Percentiles rank a stretch among this genome's conserved stretches.
Evolutionary conservation across 2,797 vertebrate species (phyloP).

Genomic region (Spatula clypeata): DNA sequence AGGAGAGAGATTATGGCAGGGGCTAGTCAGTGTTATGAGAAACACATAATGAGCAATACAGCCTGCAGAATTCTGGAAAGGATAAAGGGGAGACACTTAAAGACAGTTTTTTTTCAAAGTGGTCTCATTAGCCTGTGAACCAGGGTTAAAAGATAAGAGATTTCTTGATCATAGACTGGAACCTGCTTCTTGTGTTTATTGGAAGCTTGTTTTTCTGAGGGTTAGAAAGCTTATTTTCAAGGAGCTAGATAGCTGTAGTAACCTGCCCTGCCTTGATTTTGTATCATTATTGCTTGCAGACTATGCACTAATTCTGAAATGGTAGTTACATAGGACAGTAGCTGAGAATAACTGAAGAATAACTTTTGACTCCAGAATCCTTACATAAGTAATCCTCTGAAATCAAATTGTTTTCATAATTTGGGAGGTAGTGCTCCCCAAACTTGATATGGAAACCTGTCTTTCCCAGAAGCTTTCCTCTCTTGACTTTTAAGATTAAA

Average conservation of each 20-base stretch:
- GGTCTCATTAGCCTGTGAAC: constrained; percentile 9
- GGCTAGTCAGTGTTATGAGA: background rate
- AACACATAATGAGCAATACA: background rate
- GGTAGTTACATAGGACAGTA: background rate
- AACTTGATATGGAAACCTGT: background rate
- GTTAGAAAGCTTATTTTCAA: background rate
- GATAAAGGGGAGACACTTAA: background rate
- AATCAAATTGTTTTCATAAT: background rate
- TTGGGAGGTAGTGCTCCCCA: background rate
- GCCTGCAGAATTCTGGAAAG: background rate
- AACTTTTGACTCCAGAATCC: background rate
- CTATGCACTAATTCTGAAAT: background rate
- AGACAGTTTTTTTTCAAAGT: background rate
- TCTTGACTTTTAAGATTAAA: background rate
- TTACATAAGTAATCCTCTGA: background rate
- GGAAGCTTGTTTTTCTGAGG: constrained; percentile 41
- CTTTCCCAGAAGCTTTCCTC: background rate
- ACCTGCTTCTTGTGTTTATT: constrained; percentile 33
- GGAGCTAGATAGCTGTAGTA: background rate
- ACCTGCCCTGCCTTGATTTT: constrained; percentile 11
- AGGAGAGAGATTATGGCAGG: background rate
- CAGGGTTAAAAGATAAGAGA: constrained; percentile 19
- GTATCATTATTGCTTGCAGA: background rate
- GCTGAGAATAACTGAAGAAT: background rate
- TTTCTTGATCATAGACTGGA: constrained; percentile 14